Base-by-base conservation (phyloP, 2,113 vertebrate genomes). In the Oreocharis arfaki region DNA sequence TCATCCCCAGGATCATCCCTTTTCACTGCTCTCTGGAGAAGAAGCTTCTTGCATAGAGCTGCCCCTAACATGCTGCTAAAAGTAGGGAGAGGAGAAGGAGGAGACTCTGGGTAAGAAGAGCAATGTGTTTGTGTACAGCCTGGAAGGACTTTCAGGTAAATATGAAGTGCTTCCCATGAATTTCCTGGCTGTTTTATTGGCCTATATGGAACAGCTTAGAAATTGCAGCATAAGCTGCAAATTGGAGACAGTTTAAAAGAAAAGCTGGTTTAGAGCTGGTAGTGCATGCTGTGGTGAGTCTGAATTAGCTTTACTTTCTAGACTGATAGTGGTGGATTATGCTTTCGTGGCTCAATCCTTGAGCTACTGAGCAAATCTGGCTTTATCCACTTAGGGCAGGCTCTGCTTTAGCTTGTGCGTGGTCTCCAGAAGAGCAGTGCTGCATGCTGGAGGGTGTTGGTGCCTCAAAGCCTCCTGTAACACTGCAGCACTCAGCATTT, bases 381-480 rank as follows among this genome's bases (percentile, higher is more conserved):
- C 33, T 85, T 94, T 80, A 88, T 89, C 79, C 71, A 73, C 71
- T 94, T 84, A 59, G 33, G 63, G 10, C 46, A 57, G 67, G 55
- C 71, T 88, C n/a, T 73, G 44, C 78, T 82, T 44, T 16, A 52
- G 39, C 1, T 0, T 6, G 35, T 2, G 2, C 16, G 0, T 13
- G 13, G n/a, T 61, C 32, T 90, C 17, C 41, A 37, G 70, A 18
- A 39, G 61, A 17, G 56, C 3, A n/a, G n/a, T 16, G 52, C 63
- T 61, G n/a, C n/a, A 27, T 60, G 44, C 64, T 65, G 33, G 5
- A n/a, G 23, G 12, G 6, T 59, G 28, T 23, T 71, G 37, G 13
- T 46, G 22, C 16, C 53, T 84, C 59, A 41, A 7, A 44, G 33
- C 11, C 42, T 68, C 2, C 1, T 35, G 16, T 30, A 18, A 26